Percentiles rank a stretch among this genome's conserved stretches.
phyloP scores from a whole-genome alignment of 2,113 vertebrate species.

The Mesocricetus auratus region DNA sequence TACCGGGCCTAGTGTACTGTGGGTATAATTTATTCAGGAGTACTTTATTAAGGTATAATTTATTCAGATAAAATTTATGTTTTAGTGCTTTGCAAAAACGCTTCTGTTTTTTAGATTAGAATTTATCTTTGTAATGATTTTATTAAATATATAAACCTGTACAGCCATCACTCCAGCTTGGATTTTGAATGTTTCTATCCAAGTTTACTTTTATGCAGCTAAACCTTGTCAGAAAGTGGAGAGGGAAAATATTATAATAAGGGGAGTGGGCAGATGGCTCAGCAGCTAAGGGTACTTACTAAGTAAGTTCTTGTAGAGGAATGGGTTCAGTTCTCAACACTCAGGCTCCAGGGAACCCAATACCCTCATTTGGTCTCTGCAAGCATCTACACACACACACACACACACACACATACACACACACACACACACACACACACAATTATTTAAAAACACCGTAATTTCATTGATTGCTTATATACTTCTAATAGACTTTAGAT shows the following conservation, averaged over 20 bases:
- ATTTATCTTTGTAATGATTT: neutral
- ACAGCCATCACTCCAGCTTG: neutral
- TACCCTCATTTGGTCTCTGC: too few relatives aligned
- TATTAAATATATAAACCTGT: neutral
- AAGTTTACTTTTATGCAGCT: neutral
- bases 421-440: neutral
- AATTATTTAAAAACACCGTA: neutral
- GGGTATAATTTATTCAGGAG: neutral
- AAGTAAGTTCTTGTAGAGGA: neutral
- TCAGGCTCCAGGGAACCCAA: neutral
- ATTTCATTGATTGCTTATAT: neutral
- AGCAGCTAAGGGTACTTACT: neutral
- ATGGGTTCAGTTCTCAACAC: too few relatives aligned
- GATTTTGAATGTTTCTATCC: neutral
- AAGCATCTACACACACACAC: neutral
- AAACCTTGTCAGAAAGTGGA: neutral
- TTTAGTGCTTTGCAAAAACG: neutral
- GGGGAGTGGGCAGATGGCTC: too few relatives aligned
- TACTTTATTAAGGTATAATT: constrained; percentile 2
- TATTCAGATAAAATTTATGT: constrained; percentile 11
- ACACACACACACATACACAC: neutral
- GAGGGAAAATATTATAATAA: neutral
- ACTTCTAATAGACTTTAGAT: neutral
- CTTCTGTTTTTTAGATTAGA: neutral
- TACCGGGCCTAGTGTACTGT: neutral